Evolutionary conservation across 2,888 invertebrate species (phyloP).

Genomic region (Ichneumoninae sp.): DNA sequence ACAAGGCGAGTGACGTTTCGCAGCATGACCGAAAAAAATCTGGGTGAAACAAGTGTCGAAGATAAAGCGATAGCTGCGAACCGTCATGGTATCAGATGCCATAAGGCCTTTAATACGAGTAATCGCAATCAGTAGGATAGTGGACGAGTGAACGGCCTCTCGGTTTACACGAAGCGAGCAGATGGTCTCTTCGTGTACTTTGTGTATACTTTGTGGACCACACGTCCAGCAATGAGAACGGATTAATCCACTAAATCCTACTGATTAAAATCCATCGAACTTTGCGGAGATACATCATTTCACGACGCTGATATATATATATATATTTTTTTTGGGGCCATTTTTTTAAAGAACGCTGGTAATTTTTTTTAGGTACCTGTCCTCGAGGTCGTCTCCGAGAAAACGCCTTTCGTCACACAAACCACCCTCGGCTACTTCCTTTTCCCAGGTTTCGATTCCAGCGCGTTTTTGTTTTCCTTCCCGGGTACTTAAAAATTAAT

Average conservation of each 20-base stretch:
- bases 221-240: not conserved
- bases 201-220: not conserved
- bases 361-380: not conserved
- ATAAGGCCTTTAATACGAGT: conserved; percentile 30
- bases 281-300: not conserved
- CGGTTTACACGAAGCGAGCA: conserved; percentile 22
- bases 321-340: not conserved
- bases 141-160: conserved; percentile 28
- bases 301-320: not conserved
- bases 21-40: not conserved
- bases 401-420: not conserved
- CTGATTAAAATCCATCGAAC: not conserved
- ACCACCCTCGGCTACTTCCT: not conserved
- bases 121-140: conserved; percentile 1
- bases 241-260: not conserved
- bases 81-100: not conserved
- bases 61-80: conserved; percentile 6
- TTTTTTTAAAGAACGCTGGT: not conserved
- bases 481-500: not conserved
- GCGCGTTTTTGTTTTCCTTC: not conserved
- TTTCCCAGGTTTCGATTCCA: not conserved
- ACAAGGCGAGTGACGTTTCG: not conserved
- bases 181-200: conserved; percentile 44
- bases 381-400: conserved; percentile 5
- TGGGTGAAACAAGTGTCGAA: conserved; percentile 1